These are phyloP conservation scores for Neosalanx taihuensis DNA, from an alignment of 2,797 vertebrate species.

Conservation along the genomic window DNA sequence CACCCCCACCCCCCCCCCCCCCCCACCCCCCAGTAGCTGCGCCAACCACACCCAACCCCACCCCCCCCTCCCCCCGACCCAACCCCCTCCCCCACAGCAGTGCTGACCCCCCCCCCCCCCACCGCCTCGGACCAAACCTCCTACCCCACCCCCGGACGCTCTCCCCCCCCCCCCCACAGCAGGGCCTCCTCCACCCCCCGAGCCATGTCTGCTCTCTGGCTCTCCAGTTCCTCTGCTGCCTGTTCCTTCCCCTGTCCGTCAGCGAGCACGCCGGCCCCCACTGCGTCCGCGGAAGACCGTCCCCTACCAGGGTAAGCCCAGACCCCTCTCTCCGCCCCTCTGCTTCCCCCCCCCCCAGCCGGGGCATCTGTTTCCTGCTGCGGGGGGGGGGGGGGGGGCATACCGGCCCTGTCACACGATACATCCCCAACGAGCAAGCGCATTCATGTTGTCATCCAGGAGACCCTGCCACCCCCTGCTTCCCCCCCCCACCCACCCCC, in stretches of 20 bases:
- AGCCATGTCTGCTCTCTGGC: conserved; percentile 63
- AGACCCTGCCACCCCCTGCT: no score
- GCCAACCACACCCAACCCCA: conserved; percentile 22
- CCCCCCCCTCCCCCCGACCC: conserved; percentile 15
- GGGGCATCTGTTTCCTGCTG: neutral
- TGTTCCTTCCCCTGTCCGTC: conserved; percentile 53
- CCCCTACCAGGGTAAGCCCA: conserved; percentile 65
- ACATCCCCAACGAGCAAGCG: no score
- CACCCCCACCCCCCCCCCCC: no score
- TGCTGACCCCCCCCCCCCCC: no score
- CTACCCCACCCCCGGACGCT: no score
- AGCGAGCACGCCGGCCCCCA: conserved; percentile 35
- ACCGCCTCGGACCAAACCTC: no score
- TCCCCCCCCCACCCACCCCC: no score
- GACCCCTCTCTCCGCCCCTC: neutral
- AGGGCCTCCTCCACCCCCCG: no score
- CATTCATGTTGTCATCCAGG: no score
- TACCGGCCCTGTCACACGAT: neutral
- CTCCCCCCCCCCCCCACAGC: no score
- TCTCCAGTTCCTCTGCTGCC: conserved; percentile 57
- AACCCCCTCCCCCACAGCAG: no score
- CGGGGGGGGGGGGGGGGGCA: no score
- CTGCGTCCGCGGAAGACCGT: conserved; percentile 69
- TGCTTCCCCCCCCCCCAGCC: neutral
- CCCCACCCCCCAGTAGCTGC: conserved; percentile 14